Percentiles rank a stretch among this genome's conserved stretches.
Evolutionary conservation across 2,888 invertebrate genomes (phyloP).

Genomic region (Terebella lapidaria): DNA sequence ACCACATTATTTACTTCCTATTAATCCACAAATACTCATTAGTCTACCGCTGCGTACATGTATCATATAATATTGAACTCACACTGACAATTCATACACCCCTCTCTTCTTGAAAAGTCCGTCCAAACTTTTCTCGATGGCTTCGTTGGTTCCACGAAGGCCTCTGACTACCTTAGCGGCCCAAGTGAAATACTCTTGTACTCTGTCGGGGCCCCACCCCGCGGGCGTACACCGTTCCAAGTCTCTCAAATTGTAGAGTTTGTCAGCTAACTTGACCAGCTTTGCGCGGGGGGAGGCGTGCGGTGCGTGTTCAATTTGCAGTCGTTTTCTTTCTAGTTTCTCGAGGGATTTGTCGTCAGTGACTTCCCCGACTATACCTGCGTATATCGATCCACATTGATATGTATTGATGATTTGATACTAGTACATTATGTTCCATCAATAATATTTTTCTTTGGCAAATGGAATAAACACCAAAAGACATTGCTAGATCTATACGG

Average conservation of each 20-base stretch:
- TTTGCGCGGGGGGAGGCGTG: slow-evolving; percentile 63
- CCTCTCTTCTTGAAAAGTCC: slow-evolving; percentile 28
- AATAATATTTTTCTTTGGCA: neutral
- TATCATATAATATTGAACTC: too few species aligned
- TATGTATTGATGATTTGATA: too few species aligned
- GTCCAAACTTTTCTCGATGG: slow-evolving; percentile 57
- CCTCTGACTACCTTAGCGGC: slow-evolving; percentile 65
- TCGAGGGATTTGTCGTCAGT: slow-evolving; percentile 71
- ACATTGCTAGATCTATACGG: too few species aligned
- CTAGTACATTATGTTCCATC: neutral
- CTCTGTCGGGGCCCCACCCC: slow-evolving; percentile 63
- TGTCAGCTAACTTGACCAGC: slow-evolving; percentile 75
- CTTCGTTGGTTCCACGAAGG: slow-evolving; percentile 62
- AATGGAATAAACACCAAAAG: too few species aligned
- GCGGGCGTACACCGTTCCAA: slow-evolving; percentile 56
- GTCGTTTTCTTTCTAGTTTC: slow-evolving; percentile 61
- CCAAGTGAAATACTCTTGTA: slow-evolving; percentile 66
- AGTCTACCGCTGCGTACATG: too few species aligned
- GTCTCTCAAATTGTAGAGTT: slow-evolving; percentile 74
- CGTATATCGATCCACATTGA: too few species aligned
- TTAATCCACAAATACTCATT: too few species aligned
- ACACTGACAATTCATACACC: neutral
- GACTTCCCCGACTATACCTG: slow-evolving; percentile 52
- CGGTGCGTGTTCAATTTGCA: slow-evolving; percentile 64
- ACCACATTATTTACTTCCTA: too few species aligned